Percentiles rank a stretch among this genome's conserved stretches.
These are phyloP conservation scores for Castor canadensis DNA, from an alignment of 2,113 vertebrate genomes.

Conservation along the genomic window DNA sequence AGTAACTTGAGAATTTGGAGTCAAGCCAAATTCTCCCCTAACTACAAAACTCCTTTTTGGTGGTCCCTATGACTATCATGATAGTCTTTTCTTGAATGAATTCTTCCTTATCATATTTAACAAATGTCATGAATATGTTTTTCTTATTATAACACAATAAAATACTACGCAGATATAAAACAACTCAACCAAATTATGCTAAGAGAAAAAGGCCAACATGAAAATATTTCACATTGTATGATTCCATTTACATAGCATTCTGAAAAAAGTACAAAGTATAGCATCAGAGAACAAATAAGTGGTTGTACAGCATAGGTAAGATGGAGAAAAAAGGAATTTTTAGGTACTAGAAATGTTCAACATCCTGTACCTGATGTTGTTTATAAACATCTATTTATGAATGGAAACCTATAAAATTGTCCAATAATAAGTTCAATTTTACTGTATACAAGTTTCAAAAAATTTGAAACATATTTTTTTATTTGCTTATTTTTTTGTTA, in stretches of 20 bases:
- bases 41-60: rapidly evolving
- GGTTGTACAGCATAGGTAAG: background rate
- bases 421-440: background rate
- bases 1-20: too few species aligned
- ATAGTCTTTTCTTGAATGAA: background rate
- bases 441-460: background rate
- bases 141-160: background rate
- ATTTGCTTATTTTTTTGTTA: too few species aligned
- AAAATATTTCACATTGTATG: background rate
- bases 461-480: background rate
- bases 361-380: background rate
- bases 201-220: background rate
- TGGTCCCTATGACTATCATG: rapidly evolving
- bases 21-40: background rate
- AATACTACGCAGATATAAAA: background rate
- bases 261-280: background rate
- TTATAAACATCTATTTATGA: background rate
- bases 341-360: background rate
- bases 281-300: background rate
- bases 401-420: background rate
- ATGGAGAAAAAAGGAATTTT: background rate
- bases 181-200: too few species aligned
- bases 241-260: background rate
- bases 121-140: background rate
- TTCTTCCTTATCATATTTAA: background rate